Evolutionary conservation across 1,140 invertebrate species (phyloP), one percentile per base, ranked within the genome.

Genomic region (Phymorhynchus buccinoides): DNA sequence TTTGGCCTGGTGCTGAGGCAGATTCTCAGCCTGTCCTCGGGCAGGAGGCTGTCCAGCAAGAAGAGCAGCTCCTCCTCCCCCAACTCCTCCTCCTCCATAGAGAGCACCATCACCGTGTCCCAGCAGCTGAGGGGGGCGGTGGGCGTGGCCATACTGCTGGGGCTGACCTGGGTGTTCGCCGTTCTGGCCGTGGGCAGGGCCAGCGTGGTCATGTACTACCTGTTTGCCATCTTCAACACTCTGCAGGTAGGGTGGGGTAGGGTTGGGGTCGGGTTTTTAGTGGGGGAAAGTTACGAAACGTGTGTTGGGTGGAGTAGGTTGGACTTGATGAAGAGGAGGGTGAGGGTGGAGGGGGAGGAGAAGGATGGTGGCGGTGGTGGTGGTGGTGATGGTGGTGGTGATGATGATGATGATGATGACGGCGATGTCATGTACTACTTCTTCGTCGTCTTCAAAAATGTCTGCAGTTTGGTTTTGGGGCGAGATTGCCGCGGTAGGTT

Each of bases 101-200:
- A 86, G 3, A 90, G 91, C 75, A 80, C 83, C 32, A 84, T 80
- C 82, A 88, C 80, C 42, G 90, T 86, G 2, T 56, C 86, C 14
- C 90, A 91, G 16, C 93, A 94, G 88, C 90, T 95, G n/a, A 92
- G 93, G 52, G 94, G 94, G 27, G 93, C 94, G 7, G 88, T 94
- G 3, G 93, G 94, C 1, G 92, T 95, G 7, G 92, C 95, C 89
- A 90, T 94, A 7, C 89, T 95, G 27, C 91, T 95, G 7, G 95
- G 95, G 30, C 91, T 95, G 0, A 94, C 94, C 0, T 95, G 95
- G 95, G 88, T 94, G 0, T 93, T 95, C 80, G 95, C 94, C 41
- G 90, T 94, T 35, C 90, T 95, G 77, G 94, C 94, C 30, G 89
- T 95, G 6, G 94, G 93, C 71, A 88, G 90, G 62, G 90, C 86